Conservation (phyloP, 2,888 invertebrate species). For the Mayetiola destructor region DNA sequence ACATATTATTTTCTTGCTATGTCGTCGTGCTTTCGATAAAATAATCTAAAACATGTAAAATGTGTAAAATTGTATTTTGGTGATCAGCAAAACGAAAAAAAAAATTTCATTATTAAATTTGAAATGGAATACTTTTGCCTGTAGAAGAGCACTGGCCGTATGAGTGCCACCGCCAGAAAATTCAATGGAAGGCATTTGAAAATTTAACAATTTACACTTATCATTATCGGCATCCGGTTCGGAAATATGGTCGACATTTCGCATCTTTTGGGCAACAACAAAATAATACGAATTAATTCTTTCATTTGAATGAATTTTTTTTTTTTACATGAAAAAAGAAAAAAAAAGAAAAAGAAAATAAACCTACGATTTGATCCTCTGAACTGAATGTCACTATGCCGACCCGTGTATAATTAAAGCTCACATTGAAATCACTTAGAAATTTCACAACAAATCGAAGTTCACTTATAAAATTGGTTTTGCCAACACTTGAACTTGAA, state of each 20-base stretch:
- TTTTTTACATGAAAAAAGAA: neutral
- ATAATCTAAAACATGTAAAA: constrained; percentile 35
- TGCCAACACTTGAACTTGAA: constrained; percentile 52
- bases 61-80: constrained; percentile 17
- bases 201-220: constrained; percentile 48
- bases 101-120: constrained; percentile 14
- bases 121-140: constrained; percentile 39
- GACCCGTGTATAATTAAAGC: constrained; percentile 45
- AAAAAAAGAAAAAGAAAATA: neutral
- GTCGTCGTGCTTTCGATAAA: constrained; percentile 33
- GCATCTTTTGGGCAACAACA: constrained; percentile 22
- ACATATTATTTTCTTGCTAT: constrained; percentile 45
- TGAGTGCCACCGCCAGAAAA: constrained; percentile 54
- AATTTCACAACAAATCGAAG: constrained; percentile 51
- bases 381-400: constrained; percentile 52
- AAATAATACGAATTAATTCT: neutral
- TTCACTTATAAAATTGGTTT: constrained; percentile 49
- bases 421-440: constrained; percentile 49
- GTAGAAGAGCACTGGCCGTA: constrained; percentile 50
- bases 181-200: constrained; percentile 42
- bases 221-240: constrained; percentile 38
- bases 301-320: too few species aligned
- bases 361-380: constrained; percentile 39
- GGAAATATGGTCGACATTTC: constrained; percentile 47
- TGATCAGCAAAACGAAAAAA: neutral